These are phyloP conservation scores for Microcebus ravelobensis DNA, from an alignment of 2,113 vertebrate genomes.

Conservation along the genomic window DNA sequence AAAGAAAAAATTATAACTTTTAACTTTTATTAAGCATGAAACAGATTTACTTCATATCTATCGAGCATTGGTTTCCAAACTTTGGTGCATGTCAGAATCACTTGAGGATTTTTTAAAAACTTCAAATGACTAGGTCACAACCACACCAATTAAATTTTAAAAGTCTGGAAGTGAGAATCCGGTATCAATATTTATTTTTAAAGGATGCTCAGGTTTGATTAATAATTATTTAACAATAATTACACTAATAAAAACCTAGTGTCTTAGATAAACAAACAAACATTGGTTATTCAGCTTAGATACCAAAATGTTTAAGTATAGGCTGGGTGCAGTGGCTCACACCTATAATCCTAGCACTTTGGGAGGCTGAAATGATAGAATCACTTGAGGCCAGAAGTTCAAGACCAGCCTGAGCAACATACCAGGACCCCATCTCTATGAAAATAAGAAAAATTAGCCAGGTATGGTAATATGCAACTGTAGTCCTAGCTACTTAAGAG, in stretches of 20 bases:
- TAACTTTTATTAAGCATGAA: background rate
- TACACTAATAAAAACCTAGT: background rate
- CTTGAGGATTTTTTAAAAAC: background rate
- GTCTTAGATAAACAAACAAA: background rate
- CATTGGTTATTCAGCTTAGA: background rate
- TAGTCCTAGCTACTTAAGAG: too few species aligned
- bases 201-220: background rate
- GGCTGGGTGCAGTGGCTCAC: too few species aligned
- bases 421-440: too few species aligned
- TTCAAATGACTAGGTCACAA: background rate
- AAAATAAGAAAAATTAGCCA: too few species aligned
- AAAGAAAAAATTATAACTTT: background rate
- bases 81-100: background rate
- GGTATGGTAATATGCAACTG: too few species aligned
- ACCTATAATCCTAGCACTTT: too few species aligned
- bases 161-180: background rate
- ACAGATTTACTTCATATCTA: background rate
- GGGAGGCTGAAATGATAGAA: too few species aligned
- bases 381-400: too few species aligned
- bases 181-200: background rate
- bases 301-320: background rate
- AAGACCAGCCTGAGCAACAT: too few species aligned
- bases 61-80: background rate
- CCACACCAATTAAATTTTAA: background rate
- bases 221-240: background rate